phyloP scores from a whole-genome alignment of 2,113 vertebrate species.

The Anguilla japonica region DNA sequence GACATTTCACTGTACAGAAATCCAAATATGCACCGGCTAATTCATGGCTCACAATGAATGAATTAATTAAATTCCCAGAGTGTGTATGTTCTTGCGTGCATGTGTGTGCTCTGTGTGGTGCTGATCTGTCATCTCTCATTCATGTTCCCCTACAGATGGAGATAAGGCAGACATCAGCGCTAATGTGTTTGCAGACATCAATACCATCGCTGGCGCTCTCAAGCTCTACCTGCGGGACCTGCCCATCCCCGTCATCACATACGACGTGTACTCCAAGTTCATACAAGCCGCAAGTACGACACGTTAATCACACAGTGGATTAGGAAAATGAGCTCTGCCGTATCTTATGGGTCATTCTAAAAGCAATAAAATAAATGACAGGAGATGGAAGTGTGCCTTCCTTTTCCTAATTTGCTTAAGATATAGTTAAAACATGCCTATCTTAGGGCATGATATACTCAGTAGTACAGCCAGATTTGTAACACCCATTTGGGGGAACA shows the following conservation, averaged over 20 bases:
- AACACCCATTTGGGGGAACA: too few species aligned
- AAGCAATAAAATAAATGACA: background rate
- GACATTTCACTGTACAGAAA: background rate
- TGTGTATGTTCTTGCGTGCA: background rate
- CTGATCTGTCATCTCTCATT: background rate
- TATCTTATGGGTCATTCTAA: background rate
- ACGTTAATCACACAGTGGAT: background rate
- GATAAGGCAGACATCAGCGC: slow-evolving; percentile 94
- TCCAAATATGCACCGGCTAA: background rate
- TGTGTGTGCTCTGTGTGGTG: background rate
- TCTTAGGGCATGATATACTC: background rate
- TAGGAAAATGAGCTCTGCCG: background rate
- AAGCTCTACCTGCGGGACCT: slow-evolving; percentile 96
- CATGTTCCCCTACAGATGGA: slow-evolving; percentile 78
- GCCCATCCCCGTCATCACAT: slow-evolving; percentile 94
- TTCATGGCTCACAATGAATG: background rate
- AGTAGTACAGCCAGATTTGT: background rate
- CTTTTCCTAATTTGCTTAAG: background rate
- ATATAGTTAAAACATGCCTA: background rate
- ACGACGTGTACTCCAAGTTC: slow-evolving; percentile 92
- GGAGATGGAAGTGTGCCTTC: background rate
- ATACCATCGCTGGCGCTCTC: slow-evolving; percentile 92
- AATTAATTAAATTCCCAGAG: background rate
- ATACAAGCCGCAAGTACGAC: slow-evolving; percentile 94
- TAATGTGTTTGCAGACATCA: slow-evolving; percentile 88